Evolutionary conservation across 2,113 vertebrate genomes (phyloP).

Genomic region (Campylorhamphus procurvoides): DNA sequence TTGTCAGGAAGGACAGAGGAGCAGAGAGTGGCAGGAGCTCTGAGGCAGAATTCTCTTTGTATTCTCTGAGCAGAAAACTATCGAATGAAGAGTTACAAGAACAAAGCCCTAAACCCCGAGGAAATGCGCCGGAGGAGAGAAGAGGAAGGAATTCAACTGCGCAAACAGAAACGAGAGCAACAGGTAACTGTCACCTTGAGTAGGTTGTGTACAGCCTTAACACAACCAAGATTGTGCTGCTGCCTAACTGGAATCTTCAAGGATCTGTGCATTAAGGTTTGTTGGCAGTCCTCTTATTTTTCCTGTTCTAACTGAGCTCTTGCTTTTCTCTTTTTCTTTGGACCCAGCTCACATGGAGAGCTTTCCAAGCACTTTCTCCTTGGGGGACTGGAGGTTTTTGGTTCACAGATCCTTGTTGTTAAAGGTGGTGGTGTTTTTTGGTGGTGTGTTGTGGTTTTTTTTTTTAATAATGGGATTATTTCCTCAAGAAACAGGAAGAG

Average conservation of each 20-base stretch:
- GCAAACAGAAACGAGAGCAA: conserved; percentile 97
- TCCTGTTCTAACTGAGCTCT: background rate
- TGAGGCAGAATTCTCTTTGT: background rate
- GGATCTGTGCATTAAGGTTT: background rate
- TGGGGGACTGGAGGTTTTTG: background rate
- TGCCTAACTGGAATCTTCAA: background rate
- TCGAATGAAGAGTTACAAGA: conserved; percentile 99
- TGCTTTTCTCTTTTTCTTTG: background rate
- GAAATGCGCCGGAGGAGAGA: conserved; percentile 96
- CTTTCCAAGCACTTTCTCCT: background rate
- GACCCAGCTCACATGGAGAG: background rate
- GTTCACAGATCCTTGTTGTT: background rate
- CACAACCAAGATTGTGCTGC: background rate
- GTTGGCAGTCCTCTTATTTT: background rate
- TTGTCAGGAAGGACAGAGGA: background rate
- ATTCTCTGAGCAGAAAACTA: conserved; percentile 85
- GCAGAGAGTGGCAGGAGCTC: background rate
- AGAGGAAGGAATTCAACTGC: conserved; percentile 95
- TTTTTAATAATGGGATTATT: background rate
- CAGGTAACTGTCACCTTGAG: conserved; percentile 79
- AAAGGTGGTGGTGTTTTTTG: background rate
- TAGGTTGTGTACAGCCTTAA: background rate
- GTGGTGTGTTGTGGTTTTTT: background rate
- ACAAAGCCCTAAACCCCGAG: conserved; percentile 96
- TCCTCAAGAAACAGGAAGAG: background rate